Evolutionary conservation across 2,113 vertebrate species (phyloP).

Genomic region (Tonatia bakeri): DNA sequence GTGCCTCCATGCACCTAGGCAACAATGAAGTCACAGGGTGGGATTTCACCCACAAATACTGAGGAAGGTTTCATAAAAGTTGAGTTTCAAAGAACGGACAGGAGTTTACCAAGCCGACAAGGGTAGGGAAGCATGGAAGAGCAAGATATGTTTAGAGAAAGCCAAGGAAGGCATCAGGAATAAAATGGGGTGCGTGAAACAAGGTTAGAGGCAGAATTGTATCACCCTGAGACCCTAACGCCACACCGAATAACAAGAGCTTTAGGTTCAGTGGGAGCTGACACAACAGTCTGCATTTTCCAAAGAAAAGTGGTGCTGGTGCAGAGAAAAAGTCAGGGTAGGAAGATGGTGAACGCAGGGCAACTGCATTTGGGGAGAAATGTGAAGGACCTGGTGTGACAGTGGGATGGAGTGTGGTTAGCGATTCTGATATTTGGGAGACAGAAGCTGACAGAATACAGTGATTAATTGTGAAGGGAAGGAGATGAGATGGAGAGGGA

Average conservation of each 20-base stretch:
- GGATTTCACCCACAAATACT: background rate
- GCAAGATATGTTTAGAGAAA: background rate
- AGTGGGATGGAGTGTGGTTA: background rate
- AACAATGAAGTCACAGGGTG: background rate
- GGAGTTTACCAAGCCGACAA: background rate
- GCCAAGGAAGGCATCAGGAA: background rate
- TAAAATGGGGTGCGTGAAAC: background rate
- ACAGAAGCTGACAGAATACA: background rate
- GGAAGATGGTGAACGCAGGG: background rate
- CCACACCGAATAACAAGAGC: background rate
- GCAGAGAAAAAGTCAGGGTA: background rate
- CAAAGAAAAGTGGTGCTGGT: background rate
- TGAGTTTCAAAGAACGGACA: background rate
- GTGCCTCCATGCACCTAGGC: background rate
- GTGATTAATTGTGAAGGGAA: background rate
- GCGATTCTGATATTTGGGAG: background rate
- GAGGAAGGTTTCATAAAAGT: background rate
- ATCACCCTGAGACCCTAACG: background rate
- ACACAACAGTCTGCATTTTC: background rate
- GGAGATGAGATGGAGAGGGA: background rate
- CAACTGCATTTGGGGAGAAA: background rate
- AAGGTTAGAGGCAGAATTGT: background rate
- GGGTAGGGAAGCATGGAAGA: background rate
- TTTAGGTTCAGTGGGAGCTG: background rate
- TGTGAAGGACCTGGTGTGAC: background rate